Conservation (phyloP, 2,113 vertebrate genomes). For the Pterocles gutturalis region DNA sequence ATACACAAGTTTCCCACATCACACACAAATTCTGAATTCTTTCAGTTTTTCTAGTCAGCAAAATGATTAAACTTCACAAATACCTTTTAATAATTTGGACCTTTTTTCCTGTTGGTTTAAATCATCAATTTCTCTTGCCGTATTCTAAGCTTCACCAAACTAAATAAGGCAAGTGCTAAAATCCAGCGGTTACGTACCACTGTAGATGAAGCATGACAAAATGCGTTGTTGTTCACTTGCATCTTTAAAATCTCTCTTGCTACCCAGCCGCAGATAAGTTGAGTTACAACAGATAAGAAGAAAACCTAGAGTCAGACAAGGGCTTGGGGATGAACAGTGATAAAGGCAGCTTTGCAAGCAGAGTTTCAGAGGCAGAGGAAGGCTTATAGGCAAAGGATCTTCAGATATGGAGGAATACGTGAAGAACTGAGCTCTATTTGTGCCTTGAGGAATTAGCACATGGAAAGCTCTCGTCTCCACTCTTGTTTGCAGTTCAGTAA, state of each 20-base stretch:
- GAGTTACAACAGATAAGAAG: neutral
- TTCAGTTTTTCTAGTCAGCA: neutral
- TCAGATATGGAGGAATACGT: neutral
- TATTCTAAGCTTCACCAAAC: neutral
- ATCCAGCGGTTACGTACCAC: neutral
- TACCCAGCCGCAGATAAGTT: neutral
- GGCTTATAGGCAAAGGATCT: neutral
- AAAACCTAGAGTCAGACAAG: neutral
- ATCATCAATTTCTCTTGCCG: neutral
- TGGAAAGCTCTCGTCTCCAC: neutral
- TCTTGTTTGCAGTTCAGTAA: neutral
- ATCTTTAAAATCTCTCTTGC: neutral
- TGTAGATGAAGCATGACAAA: neutral
- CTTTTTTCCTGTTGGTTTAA: neutral
- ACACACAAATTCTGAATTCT: neutral
- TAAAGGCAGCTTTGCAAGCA: neutral
- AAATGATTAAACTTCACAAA: neutral
- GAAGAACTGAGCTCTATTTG: neutral
- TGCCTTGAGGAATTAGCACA: neutral
- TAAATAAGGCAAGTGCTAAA: neutral
- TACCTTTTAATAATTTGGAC: neutral
- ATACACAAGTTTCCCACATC: neutral
- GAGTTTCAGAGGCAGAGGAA: neutral
- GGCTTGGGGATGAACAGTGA: neutral
- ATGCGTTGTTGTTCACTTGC: neutral